Percentiles rank a stretch among this genome's conserved stretches.
phyloP scores from a whole-genome alignment of 2,113 vertebrate genomes.

The Alces alces region DNA sequence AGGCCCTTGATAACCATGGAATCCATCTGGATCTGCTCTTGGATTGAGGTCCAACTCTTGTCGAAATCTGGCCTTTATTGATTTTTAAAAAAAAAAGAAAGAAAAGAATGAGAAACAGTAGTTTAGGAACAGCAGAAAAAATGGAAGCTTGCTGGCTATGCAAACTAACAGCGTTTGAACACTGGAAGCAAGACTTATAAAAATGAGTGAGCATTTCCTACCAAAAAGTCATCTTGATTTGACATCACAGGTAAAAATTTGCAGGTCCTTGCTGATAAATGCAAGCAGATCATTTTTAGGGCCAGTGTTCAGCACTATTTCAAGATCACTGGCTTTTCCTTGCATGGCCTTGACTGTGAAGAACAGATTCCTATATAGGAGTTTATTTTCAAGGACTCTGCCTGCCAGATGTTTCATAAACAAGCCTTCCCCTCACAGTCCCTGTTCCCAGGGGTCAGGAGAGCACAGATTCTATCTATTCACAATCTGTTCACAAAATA shows the following conservation, averaged over 20 bases:
- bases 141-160: neutral
- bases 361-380: neutral
- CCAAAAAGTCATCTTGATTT: neutral
- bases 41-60: conserved; percentile 90
- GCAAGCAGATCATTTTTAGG: conserved; percentile 22
- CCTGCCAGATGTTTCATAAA: conserved; percentile 57
- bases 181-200: conserved; percentile 12
- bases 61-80: conserved; percentile 90
- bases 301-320: neutral
- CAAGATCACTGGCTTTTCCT: neutral
- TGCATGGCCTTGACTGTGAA: neutral
- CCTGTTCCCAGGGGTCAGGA: conserved; percentile 29
- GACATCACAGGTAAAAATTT: conserved; percentile 30
- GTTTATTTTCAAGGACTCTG: conserved; percentile 6
- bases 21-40: conserved; percentile 89
- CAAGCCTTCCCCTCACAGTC: neutral
- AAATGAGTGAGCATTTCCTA: conserved; percentile 25
- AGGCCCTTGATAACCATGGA: conserved; percentile 95
- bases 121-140: neutral
- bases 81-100: conserved; percentile 41
- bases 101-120: neutral
- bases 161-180: neutral
- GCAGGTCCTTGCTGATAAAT: conserved; percentile 26
- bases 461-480: conserved; percentile 1
- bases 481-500: conserved; percentile 47